Evolutionary conservation across 2,888 invertebrate genomes (phyloP).

Genomic region (Galerucella nymphaeae): DNA sequence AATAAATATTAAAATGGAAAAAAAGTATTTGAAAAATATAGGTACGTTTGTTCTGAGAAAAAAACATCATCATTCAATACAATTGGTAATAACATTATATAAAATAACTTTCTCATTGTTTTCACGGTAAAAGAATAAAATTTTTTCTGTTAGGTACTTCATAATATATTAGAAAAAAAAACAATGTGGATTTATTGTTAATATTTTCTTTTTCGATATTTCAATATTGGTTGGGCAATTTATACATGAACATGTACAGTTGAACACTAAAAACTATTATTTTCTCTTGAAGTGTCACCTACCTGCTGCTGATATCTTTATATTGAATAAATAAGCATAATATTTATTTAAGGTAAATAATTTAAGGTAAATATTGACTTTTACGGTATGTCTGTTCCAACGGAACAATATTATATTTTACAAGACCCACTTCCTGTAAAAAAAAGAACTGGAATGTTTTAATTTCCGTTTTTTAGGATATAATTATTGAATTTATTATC

Average conservation of each 20-base stretch:
- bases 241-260: neutral
- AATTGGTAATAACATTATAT: neutral
- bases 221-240: neutral
- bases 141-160: neutral
- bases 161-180: too few species aligned
- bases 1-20: too few species aligned
- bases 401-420: neutral
- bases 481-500: neutral
- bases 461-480: neutral
- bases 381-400: neutral
- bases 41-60: too few species aligned
- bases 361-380: neutral
- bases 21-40: too few species aligned
- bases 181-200: neutral
- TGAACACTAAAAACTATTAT: neutral
- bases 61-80: neutral
- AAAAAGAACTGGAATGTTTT: neutral
- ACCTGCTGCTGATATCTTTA: neutral
- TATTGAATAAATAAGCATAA: neutral
- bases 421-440: neutral
- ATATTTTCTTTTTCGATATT: neutral
- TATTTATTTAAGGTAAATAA: neutral
- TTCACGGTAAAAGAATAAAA: neutral
- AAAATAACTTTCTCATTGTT: neutral
- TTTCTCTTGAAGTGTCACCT: neutral